Conservation (phyloP, 2,888 invertebrate species). For the Uropetala carovei region DNA sequence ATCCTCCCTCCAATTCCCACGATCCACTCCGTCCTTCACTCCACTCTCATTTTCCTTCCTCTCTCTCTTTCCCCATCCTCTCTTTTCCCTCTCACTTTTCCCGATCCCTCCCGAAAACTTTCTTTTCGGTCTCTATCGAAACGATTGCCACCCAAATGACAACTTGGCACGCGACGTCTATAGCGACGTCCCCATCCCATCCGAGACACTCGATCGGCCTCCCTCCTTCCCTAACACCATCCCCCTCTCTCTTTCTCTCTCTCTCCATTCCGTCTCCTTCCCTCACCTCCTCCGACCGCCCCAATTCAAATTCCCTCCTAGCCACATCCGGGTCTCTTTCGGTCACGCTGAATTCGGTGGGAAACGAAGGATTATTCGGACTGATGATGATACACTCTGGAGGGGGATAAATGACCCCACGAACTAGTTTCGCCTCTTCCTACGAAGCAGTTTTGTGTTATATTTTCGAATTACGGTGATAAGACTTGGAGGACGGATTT, state of each 20-base stretch:
- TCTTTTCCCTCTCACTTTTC: not conserved
- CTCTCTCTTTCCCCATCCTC: not conserved
- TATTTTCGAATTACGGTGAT: not conserved
- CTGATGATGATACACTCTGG: not conserved
- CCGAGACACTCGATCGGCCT: not conserved
- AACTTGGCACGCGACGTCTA: not conserved
- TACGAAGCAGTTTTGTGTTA: not conserved
- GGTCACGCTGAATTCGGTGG: not conserved
- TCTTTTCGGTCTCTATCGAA: not conserved
- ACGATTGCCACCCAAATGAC: not conserved
- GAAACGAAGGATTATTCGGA: slow-evolving; percentile 1
- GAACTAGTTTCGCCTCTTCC: not conserved
- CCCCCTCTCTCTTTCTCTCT: not conserved
- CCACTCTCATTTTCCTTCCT: not conserved
- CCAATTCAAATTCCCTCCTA: no score
- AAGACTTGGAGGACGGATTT: no score
- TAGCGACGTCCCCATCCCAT: not conserved
- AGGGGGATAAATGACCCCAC: not conserved
- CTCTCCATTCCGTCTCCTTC: not conserved
- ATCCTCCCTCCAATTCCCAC: not conserved
- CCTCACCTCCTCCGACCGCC: no score
- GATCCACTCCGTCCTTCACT: not conserved
- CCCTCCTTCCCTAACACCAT: not conserved
- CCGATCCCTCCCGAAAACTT: not conserved
- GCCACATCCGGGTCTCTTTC: not conserved